These are phyloP conservation scores for Eciton burchellii DNA, from an alignment of 1,140 invertebrate species.

Conservation along the genomic window DNA sequence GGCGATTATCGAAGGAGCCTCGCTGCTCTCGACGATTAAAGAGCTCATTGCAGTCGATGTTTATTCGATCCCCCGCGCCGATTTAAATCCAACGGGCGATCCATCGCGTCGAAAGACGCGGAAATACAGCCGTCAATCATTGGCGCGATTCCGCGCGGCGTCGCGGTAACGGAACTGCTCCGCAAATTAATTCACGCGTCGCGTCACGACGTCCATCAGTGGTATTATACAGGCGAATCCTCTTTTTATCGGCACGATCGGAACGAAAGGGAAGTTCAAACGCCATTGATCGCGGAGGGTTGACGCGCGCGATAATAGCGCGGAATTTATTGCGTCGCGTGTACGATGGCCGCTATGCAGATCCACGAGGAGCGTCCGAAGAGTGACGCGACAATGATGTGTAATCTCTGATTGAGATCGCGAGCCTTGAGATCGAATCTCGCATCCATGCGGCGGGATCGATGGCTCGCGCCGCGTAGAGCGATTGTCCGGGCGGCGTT, in stretches of 20 bases:
- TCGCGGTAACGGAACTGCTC: conserved; percentile 51
- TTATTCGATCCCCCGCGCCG: conserved; percentile 18
- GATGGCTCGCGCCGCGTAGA: background rate
- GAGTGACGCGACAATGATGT: background rate
- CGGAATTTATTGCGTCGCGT: conserved; percentile 21
- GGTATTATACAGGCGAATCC: conserved; percentile 35
- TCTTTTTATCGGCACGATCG: conserved; percentile 27
- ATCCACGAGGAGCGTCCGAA: background rate
- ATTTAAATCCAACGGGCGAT: conserved; percentile 43
- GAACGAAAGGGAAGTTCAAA: conserved; percentile 20
- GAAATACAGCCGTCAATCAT: conserved; percentile 56
- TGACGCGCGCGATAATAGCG: conserved; percentile 27
- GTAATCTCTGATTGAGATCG: conserved; percentile 12
- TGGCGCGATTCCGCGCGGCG: conserved; percentile 38
- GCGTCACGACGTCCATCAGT: conserved; percentile 52
- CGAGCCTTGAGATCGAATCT: background rate
- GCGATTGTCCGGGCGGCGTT: background rate
- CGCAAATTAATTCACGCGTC: conserved; percentile 53
- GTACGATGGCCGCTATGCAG: background rate
- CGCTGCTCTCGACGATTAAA: conserved; percentile 1
- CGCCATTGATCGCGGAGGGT: conserved; percentile 24
- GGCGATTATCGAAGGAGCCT: conserved; percentile 8
- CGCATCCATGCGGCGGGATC: background rate
- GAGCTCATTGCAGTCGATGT: background rate
- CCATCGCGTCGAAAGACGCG: conserved; percentile 38